phyloP scores from a whole-genome alignment of 2,888 invertebrate genomes.

The Schrankia costaestrigalis region DNA sequence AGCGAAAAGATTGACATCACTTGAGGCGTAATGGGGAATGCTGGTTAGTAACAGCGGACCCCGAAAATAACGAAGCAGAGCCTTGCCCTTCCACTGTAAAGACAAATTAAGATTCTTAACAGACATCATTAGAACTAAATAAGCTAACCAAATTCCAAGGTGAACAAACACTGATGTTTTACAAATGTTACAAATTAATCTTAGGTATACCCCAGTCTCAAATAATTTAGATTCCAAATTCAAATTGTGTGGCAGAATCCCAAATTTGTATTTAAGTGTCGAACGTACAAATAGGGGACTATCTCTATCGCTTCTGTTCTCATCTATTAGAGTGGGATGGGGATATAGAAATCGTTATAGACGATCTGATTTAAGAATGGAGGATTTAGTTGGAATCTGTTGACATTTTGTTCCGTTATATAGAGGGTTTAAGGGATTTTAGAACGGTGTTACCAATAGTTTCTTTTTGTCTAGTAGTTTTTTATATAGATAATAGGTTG shows the following conservation, averaged over 20 bases:
- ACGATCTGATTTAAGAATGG: constrained; percentile 14
- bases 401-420: constrained; percentile 12
- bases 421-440: background rate
- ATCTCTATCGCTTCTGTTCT: constrained; percentile 5
- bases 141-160: too few species aligned
- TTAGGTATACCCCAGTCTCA: background rate
- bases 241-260: constrained; percentile 18
- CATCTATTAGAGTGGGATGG: constrained; percentile 5
- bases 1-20: too few species aligned
- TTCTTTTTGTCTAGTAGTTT: too few species aligned
- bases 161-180: too few species aligned
- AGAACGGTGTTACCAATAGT: background rate
- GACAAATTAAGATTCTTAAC: too few species aligned
- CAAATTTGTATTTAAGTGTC: constrained; percentile 15
- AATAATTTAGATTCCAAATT: constrained; percentile 9
- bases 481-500: too few species aligned
- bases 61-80: too few species aligned
- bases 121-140: too few species aligned
- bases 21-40: too few species aligned
- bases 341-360: constrained; percentile 11
- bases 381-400: constrained; percentile 16
- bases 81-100: too few species aligned
- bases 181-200: background rate
- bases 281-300: constrained; percentile 8
- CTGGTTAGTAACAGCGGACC: too few species aligned